Base-by-base conservation (phyloP, 2,888 invertebrate species). In the Cyclophora albipunctata region DNA sequence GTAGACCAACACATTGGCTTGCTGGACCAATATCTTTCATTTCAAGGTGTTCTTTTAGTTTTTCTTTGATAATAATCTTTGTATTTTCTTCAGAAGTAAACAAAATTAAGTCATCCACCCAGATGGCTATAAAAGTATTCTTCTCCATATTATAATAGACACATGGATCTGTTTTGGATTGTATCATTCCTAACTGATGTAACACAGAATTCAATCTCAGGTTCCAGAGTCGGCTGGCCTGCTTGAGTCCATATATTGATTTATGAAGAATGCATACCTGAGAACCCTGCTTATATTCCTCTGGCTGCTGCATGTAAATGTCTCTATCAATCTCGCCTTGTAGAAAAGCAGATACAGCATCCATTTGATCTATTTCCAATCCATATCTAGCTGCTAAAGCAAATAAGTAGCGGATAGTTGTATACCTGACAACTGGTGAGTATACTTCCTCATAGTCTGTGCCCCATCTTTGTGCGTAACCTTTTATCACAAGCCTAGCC, bases 51-150 rank as follows among this genome's bases (percentile, higher is more conserved):
- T 3, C 35, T 33, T 46, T 47, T 46, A 52, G 50, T 34, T 55
- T 47, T 40, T 54, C 6, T 47, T 48, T 50, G 47, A 47, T 5
- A 47, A 34, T n/a, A 3, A 45, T 7, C 5, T 46, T 60, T 3
- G 48, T 49, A 34, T 45, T 20, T 20, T 42, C 7, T 42, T 42
- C 7, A n/a, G 42, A n/a, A 42, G 47, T 47, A 7, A 47, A 52
- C 37, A 59, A 3, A 3, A 59, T 43, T 45, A 62, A 34, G 42
- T 60, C 60, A 53, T 60, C 60, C 2, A 62, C 60, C 55, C 56
- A 60, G 0, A 59, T 48, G 3, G 59, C 59, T 48, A 62, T 52
- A 44, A 48, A 56, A 7, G 47, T 46, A 20, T 37, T 43, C n/a
- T 45, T 51, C 2, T 51, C 40, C 5, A 5, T 37, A 51, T 42